Base-by-base conservation (phyloP, 2,888 invertebrate species). In the Torymus auratus region DNA sequence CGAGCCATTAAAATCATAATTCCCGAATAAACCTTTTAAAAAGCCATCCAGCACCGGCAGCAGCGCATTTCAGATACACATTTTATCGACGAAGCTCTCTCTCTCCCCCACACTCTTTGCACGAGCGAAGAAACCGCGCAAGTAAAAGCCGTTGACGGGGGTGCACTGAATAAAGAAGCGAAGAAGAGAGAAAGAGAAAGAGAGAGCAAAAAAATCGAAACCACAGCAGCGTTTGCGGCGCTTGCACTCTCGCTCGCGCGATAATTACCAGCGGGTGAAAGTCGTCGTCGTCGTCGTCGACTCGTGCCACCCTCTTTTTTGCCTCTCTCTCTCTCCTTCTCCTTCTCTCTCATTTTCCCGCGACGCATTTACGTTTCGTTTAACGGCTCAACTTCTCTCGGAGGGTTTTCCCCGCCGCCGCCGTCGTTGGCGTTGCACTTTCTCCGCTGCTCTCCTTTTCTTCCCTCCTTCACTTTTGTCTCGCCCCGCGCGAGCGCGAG, bases 221-320 rank as follows among this genome's bases (percentile, higher is more conserved):
- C 85, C 86, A 82, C 76, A 52, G 28, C 5, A 69, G 41, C 28
- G 28, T 2, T 7, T 28, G 74, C 67, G 50, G 53, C 28, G 72
- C 60, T 80, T 71, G 56, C 28, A 76, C 62, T 80, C 76, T 80
- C 60, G 60, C 52, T 77, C 81, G 81, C 76, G 71, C 65, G 85
- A 88, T 89, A 89, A 89, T 89, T 89, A 88, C 86, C 77, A 67
- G 50, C 85, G 84, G 87, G 87, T 84, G 87, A 89, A 89, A 88
- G 87, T 88, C 85, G 28, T 28, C 28, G 28, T 28, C 28, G 28
- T 84, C 61, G 82, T 83, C 84, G 81, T 68, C 55, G 76, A 80
- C 62, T 80, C 41, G 23, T 7, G 55, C 53, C 76, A 78, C 85
- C 83, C 76, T 65, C 75, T 56, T 52, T 67, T 28, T 28, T 28